Percentiles rank a stretch among this genome's conserved stretches.
phyloP scores from a whole-genome alignment of 1,140 invertebrate species.

The Trissolcus basalis region DNA sequence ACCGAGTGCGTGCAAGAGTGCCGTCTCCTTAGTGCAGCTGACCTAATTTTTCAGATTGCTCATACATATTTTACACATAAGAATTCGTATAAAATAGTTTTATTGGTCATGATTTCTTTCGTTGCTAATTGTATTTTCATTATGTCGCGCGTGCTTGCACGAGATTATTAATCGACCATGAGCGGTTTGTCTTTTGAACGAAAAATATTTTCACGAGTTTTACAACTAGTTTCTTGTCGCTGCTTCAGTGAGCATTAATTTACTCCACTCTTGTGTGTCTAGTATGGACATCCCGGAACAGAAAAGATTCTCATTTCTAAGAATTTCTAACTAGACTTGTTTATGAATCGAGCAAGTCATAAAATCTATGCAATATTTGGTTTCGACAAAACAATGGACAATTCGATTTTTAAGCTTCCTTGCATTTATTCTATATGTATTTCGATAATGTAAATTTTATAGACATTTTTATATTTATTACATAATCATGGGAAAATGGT shows the following conservation, averaged over 20 bases:
- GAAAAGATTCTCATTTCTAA: constrained; percentile 46
- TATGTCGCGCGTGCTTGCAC: constrained; percentile 1
- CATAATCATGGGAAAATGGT: no score
- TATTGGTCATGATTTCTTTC: constrained; percentile 17
- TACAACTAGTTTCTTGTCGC: constrained; percentile 56
- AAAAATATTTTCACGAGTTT: constrained; percentile 63
- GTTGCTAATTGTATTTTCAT: neutral
- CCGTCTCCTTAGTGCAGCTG: constrained; percentile 43
- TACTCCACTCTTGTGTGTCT: constrained; percentile 51
- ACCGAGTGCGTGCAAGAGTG: constrained; percentile 41
- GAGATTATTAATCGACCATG: neutral
- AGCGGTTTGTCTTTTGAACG: constrained; percentile 31
- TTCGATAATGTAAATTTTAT: no score
- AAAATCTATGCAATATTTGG: constrained; percentile 37
- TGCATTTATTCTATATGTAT: no score
- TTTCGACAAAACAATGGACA: constrained; percentile 21
- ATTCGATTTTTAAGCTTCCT: no score
- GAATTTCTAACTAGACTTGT: constrained; percentile 56
- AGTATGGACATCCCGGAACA: constrained; percentile 35
- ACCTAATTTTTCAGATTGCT: constrained; percentile 50
- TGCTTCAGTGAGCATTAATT: constrained; percentile 52
- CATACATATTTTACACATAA: constrained; percentile 22
- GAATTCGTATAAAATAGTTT: constrained; percentile 19
- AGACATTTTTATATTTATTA: no score
- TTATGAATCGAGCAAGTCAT: constrained; percentile 49